Conservation (phyloP, 2,797 vertebrate genomes). For the Neosilurus hyrtlii region DNA sequence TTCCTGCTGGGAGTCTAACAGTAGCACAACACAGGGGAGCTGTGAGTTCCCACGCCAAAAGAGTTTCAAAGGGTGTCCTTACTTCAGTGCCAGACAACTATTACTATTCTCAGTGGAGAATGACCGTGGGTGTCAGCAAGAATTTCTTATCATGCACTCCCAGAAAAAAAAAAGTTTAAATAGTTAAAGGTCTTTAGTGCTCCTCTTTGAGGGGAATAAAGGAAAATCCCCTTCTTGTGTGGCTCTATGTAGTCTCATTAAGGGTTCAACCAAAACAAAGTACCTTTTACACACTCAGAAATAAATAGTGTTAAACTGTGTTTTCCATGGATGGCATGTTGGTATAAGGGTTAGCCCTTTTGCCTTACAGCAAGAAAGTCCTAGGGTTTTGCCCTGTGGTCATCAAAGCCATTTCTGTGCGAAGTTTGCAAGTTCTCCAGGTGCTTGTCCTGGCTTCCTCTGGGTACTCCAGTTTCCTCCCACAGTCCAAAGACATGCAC, state of each 20-base stretch:
- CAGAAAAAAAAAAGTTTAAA: not conserved
- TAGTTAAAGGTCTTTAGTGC: not conserved
- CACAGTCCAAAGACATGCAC: no score
- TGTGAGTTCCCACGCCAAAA: slow-evolving; percentile 20
- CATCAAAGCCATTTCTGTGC: no score
- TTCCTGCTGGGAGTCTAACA: slow-evolving; percentile 35
- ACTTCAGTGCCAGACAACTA: slow-evolving; percentile 2
- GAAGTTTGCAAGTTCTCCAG: no score
- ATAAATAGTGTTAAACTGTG: no score
- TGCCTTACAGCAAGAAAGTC: no score
- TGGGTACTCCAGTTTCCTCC: no score
- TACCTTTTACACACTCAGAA: not conserved
- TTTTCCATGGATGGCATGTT: no score
- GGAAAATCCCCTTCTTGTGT: not conserved
- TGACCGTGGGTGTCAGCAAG: slow-evolving; percentile 5
- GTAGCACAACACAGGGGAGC: slow-evolving; percentile 12
- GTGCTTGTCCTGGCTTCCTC: no score
- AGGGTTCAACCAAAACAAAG: not conserved
- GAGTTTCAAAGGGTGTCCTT: slow-evolving; percentile 27
- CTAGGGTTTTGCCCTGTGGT: no score
- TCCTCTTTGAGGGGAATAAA: not conserved
- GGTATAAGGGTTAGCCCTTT: no score
- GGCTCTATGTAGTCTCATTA: not conserved
- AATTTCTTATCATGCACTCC: slow-evolving; percentile 1
- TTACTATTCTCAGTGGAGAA: not conserved